phyloP scores from a whole-genome alignment of 2,113 vertebrate species.

The Delphinapterus leucas region DNA sequence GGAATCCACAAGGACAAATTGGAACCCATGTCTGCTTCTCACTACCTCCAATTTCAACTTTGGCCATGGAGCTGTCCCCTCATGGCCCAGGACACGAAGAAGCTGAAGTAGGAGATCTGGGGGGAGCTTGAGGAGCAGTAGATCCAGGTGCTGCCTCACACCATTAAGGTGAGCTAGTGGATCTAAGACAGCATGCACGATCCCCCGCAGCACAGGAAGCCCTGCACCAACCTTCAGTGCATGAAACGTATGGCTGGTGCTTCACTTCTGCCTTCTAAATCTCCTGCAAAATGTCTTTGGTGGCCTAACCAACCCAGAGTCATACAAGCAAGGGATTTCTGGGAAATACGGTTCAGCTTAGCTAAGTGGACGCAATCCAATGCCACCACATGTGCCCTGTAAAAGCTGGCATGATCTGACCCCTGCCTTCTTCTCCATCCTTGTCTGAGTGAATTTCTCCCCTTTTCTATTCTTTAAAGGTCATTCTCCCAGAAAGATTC shows the following conservation, averaged over 20 bases:
- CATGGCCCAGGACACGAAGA: neutral
- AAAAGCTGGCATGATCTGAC: neutral
- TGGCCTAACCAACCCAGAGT: neutral
- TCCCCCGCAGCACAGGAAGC: neutral
- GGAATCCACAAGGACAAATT: neutral
- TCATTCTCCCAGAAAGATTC: neutral
- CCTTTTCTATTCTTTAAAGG: neutral
- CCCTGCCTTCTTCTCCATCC: neutral
- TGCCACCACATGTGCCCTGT: neutral
- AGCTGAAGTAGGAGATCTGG: neutral
- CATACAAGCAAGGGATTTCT: neutral
- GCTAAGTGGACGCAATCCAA: neutral
- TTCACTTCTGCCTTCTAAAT: neutral
- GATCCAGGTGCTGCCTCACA: neutral
- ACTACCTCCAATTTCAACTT: neutral
- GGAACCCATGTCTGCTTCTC: neutral
- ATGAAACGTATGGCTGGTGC: neutral
- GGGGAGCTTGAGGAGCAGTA: neutral
- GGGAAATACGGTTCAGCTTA: neutral
- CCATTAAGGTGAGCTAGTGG: neutral
- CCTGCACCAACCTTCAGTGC: neutral
- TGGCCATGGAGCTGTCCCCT: neutral
- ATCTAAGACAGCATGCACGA: neutral
- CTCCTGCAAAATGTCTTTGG: neutral
- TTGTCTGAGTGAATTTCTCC: neutral